phyloP scores from a whole-genome alignment of 2,113 vertebrate species.

The Onychostruthus taczanowskii region DNA sequence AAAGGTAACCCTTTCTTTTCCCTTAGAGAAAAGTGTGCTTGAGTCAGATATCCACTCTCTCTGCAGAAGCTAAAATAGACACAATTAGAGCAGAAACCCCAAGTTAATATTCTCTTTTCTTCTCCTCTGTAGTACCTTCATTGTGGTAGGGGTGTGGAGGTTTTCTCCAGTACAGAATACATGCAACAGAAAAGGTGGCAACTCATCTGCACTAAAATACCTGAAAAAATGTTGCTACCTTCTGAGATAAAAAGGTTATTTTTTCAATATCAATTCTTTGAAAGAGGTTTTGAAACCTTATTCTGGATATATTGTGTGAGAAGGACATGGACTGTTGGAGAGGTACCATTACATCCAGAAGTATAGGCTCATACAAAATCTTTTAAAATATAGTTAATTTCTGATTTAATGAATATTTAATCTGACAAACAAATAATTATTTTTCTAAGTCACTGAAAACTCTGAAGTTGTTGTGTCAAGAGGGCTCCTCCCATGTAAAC shows the following conservation, averaged over 20 bases:
- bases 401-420: neutral
- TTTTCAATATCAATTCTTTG: neutral
- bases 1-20: neutral
- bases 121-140: neutral
- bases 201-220: neutral
- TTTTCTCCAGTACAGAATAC: neutral
- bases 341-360: neutral
- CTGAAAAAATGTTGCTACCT: neutral
- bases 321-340: neutral
- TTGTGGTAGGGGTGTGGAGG: neutral
- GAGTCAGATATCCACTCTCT: neutral
- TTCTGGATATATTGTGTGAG: neutral
- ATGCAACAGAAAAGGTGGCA: neutral
- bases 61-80: neutral
- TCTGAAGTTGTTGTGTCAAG: neutral
- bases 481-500: fast-evolving
- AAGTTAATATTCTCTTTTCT: neutral
- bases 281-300: neutral
- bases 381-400: neutral
- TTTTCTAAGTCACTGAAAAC: neutral
- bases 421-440: neutral
- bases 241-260: neutral
- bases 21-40: neutral
- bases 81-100: neutral
- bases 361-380: neutral